A percentile compares a stretch with the other conserved stretches of the same genome.
These are phyloP conservation scores for Archivesica marissinica DNA, from an alignment of 1,140 invertebrate genomes.

Conservation along the genomic window DNA sequence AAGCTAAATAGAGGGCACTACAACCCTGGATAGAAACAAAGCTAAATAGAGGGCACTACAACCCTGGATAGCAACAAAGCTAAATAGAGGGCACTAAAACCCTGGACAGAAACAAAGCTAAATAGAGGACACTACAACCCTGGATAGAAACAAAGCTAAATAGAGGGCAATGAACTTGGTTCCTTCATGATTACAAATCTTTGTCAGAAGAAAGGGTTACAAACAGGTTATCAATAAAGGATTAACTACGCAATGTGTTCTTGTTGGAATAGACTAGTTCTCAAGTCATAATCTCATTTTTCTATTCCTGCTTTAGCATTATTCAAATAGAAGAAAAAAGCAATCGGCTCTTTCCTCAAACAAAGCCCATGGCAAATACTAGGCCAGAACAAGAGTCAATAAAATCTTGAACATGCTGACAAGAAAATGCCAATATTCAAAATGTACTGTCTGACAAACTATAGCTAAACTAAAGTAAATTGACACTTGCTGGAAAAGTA, in stretches of 20 bases:
- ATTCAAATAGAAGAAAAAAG: background rate
- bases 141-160: too few species aligned
- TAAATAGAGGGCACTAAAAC: too few species aligned
- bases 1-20: too few species aligned
- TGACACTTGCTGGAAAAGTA: conserved; percentile 26
- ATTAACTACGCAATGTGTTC: background rate
- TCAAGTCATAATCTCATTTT: background rate
- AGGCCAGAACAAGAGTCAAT: conserved; percentile 1
- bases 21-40: too few species aligned
- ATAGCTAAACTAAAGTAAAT: conserved; percentile 6
- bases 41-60: too few species aligned
- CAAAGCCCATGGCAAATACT: conserved; percentile 23
- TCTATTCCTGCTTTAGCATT: conserved; percentile 7
- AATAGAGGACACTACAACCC: too few species aligned
- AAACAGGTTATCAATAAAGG: background rate
- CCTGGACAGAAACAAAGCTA: too few species aligned
- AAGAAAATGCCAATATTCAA: conserved; percentile 13
- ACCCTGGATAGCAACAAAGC: too few species aligned
- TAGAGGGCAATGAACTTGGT: too few species aligned
- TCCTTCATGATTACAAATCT: too few species aligned
- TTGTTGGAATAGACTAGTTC: background rate
- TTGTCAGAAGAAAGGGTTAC: too few species aligned
- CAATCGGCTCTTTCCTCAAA: background rate
- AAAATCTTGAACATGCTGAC: conserved; percentile 4
- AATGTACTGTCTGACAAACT: conserved; percentile 1